These are phyloP conservation scores for Semnopithecus entellus DNA, from an alignment of 2,113 vertebrate species.

Conservation along the genomic window DNA sequence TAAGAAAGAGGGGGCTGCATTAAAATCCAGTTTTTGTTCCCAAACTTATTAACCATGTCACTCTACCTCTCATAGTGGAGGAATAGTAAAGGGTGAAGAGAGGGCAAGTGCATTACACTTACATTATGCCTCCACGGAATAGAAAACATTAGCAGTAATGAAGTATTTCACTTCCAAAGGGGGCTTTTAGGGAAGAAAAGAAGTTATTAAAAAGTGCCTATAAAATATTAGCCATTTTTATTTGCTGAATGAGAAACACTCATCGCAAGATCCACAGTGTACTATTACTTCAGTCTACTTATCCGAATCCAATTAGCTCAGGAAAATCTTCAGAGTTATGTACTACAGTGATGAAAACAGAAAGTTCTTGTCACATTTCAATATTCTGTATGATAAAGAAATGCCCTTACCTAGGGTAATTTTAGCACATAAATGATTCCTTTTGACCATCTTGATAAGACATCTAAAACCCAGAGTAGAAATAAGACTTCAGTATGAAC, in stretches of 20 bases:
- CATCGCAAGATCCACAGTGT: background rate
- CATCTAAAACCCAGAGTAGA: background rate
- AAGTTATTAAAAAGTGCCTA: background rate
- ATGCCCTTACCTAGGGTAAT: background rate
- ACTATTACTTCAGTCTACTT: constrained; percentile 19
- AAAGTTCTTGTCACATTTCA: background rate
- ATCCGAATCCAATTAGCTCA: constrained; percentile 35
- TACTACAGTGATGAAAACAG: background rate
- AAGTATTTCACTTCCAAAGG: background rate
- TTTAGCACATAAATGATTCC: background rate
- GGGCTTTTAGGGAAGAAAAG: constrained; percentile 10
- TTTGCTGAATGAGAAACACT: constrained; percentile 15
- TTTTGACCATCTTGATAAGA: background rate
- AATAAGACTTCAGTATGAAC: constrained; percentile 26
- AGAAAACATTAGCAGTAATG: background rate
- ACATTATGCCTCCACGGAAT: background rate
- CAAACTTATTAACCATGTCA: background rate
- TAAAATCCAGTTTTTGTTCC: background rate
- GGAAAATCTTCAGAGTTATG: constrained; percentile 15
- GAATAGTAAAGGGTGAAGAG: background rate
- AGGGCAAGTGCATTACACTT: background rate
- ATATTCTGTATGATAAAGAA: constrained; percentile 16
- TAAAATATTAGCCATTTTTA: constrained; percentile 41
- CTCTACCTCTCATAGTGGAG: background rate
- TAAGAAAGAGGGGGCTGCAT: background rate